These are phyloP conservation scores for Rhogogaster chlorosoma DNA, from an alignment of 2,888 invertebrate species.

Conservation along the genomic window DNA sequence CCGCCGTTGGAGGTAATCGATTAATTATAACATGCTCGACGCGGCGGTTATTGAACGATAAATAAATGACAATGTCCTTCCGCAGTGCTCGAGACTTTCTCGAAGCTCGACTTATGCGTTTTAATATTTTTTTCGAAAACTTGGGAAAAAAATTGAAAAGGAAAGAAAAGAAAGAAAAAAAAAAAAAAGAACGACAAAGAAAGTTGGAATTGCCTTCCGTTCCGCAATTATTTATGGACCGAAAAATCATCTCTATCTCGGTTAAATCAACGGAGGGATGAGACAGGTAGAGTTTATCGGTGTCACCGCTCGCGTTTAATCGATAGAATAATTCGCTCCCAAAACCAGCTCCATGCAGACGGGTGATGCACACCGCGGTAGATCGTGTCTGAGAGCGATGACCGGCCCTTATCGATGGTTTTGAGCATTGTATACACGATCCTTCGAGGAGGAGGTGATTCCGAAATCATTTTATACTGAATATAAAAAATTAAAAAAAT, in stretches of 20 bases:
- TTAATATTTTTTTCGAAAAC: no score
- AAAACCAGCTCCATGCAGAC: slow-evolving; percentile 36
- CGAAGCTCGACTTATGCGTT: no score
- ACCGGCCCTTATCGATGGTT: slow-evolving; percentile 29
- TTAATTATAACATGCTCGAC: slow-evolving; percentile 10
- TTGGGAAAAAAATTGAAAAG: no score
- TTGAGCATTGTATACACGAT: not conserved
- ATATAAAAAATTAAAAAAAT: not conserved
- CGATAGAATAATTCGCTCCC: slow-evolving; percentile 46
- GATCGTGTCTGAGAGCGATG: slow-evolving; percentile 41
- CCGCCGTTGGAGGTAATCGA: not conserved
- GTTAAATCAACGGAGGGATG: not conserved
- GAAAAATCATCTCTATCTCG: no score
- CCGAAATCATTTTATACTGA: not conserved
- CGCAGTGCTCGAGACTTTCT: not conserved
- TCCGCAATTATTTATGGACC: not conserved
- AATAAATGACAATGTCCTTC: not conserved
- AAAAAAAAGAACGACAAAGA: no score
- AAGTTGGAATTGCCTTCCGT: no score
- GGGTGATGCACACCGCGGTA: not conserved
- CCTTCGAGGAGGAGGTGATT: not conserved
- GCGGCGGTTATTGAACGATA: not conserved
- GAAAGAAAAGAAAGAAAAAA: no score
- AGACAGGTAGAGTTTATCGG: slow-evolving; percentile 31
- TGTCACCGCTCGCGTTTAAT: slow-evolving; percentile 39